A percentile compares a stretch with the other conserved stretches of the same genome.
Conservation (phyloP, 2,797 vertebrate genomes). For the Australoheros facetus region DNA sequence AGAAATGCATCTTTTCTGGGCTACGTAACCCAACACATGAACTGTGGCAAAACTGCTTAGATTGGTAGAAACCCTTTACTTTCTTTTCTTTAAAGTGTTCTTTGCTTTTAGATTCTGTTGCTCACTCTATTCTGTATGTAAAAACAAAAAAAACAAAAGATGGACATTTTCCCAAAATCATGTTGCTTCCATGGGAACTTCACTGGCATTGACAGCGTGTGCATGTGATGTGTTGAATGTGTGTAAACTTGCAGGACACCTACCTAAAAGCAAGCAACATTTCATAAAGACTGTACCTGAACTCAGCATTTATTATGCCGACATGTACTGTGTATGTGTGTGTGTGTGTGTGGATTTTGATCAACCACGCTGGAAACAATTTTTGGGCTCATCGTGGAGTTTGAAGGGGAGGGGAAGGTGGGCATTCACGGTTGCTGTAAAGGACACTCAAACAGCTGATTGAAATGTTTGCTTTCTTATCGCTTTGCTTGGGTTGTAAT, state of each 20-base stretch:
- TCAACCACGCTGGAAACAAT: constrained; percentile 40
- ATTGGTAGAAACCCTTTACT: constrained; percentile 39
- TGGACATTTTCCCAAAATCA: constrained; percentile 65
- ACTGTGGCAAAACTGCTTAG: constrained; percentile 56
- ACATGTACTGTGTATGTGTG: constrained; percentile 3
- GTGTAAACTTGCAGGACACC: constrained; percentile 53
- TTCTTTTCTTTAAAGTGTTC: constrained; percentile 39
- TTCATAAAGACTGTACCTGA: constrained; percentile 58
- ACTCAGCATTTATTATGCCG: constrained; percentile 39
- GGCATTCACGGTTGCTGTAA: constrained; percentile 49
- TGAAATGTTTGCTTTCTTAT: constrained; percentile 64
- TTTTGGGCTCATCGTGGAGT: constrained; percentile 41
- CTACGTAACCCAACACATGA: constrained; percentile 28
- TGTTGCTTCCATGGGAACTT: constrained; percentile 70
- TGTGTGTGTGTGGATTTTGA: constrained; percentile 20
- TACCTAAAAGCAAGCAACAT: constrained; percentile 42
- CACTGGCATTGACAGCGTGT: constrained; percentile 64
- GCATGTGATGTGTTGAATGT: constrained; percentile 71
- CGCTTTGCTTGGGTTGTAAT: constrained; percentile 68
- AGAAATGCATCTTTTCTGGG: constrained; percentile 40
- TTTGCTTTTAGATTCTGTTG: constrained; percentile 58
- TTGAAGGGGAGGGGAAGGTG: not conserved
- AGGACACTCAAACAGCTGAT: constrained; percentile 39
- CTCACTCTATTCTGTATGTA: constrained; percentile 58
- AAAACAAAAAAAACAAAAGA: constrained; percentile 12